Evolutionary conservation across 92 coral and sea anemone species (phyloP).

Genomic region (Anthopleura xanthogrammica): DNA sequence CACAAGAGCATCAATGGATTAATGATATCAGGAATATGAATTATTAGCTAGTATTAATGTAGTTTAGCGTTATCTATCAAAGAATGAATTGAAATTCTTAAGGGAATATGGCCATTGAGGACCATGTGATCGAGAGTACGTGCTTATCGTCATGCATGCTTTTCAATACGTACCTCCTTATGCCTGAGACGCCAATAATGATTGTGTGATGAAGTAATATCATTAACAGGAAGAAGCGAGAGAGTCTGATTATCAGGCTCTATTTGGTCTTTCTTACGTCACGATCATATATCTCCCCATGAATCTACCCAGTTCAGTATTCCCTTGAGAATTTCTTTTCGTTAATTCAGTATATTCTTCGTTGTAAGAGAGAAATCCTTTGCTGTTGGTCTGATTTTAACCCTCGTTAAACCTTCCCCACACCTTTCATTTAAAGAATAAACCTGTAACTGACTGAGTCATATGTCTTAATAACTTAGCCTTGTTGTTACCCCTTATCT

Average conservation of each 20-base stretch:
- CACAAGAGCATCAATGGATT: neutral
- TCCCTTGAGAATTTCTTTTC: conserved; percentile 2
- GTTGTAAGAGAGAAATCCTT: conserved; percentile 11
- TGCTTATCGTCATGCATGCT: neutral
- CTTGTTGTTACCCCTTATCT: too few species aligned
- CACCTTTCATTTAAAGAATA: neutral
- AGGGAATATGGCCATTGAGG: neutral
- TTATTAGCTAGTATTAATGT: conserved; percentile 1
- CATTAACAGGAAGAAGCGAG: neutral
- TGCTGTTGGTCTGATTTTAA: neutral
- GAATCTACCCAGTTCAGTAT: neutral
- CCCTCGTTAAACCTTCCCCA: neutral
- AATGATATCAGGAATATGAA: neutral
- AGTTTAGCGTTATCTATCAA: neutral
- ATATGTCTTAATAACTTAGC: too few species aligned
- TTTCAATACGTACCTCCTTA: neutral
- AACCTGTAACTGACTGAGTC: too few species aligned
- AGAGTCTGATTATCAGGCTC: neutral
- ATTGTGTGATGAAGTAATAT: neutral
- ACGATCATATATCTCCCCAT: too few species aligned
- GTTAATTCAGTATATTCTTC: neutral
- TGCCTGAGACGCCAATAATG: neutral
- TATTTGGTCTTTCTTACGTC: neutral
- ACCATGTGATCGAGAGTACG: neutral
- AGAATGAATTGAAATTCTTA: neutral